Conservation (phyloP, 64 coral and sea anemone species). For the Montipora cactus region DNA sequence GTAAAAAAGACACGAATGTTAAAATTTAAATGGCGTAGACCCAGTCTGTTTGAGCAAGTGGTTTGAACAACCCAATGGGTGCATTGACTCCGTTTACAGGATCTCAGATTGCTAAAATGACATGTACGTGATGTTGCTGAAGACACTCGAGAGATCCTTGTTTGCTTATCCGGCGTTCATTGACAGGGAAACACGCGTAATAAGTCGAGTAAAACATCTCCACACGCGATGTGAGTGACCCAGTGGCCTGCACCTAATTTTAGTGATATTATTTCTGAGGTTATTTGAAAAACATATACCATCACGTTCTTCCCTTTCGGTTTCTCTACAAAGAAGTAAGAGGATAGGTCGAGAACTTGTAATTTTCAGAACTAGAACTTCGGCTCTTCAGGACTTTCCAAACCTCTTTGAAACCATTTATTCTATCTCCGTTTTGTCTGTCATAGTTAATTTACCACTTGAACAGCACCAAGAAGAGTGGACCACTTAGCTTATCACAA, state of each 20-base stretch:
- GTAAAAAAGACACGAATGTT: too few species aligned
- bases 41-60: too few species aligned
- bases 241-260: neutral
- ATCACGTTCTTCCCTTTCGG: neutral
- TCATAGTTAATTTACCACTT: neutral
- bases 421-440: neutral
- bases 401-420: neutral
- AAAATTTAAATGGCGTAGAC: too few species aligned
- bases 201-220: neutral
- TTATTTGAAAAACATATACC: neutral
- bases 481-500: neutral
- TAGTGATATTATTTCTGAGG: neutral
- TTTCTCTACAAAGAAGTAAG: neutral
- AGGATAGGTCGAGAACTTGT: too few species aligned
- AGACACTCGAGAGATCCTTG: neutral
- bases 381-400: neutral
- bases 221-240: neutral
- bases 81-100: too few species aligned
- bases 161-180: neutral
- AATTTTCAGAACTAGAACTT: neutral
- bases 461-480: neutral
- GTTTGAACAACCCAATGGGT: too few species aligned
- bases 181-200: neutral
- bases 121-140: neutral
- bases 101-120: too few species aligned